phyloP scores from a whole-genome alignment of 2,888 invertebrate genomes.

The Lottia scabra region DNA sequence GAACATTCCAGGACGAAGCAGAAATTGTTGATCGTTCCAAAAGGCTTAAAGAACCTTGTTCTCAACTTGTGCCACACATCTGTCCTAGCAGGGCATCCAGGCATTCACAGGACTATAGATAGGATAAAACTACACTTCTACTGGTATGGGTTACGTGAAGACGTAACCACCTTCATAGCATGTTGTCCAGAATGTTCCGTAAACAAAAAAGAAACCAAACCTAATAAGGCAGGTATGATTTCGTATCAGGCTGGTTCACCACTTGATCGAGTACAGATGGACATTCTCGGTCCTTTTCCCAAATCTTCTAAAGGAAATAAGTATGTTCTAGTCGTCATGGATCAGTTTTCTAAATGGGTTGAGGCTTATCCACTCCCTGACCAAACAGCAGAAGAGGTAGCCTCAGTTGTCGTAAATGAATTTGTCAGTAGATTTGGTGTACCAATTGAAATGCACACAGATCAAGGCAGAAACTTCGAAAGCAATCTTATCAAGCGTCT shows the following conservation, averaged over 20 bases:
- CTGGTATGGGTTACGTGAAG: not conserved
- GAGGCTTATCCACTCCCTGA: conserved; percentile 16
- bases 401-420: conserved; percentile 17
- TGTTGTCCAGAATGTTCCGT: not conserved
- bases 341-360: conserved; percentile 16
- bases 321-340: not conserved
- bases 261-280: not conserved
- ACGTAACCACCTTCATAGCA: not conserved
- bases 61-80: not conserved
- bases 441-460: conserved; percentile 8
- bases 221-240: not conserved
- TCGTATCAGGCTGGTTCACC: not conserved
- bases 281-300: not conserved
- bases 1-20: not conserved
- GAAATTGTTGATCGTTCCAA: not conserved
- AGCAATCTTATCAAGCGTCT: conserved; percentile 7
- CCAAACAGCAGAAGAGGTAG: conserved; percentile 26
- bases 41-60: not conserved
- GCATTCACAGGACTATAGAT: not conserved
- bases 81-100: not conserved
- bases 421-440: conserved; percentile 25
- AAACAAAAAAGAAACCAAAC: not conserved
- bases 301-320: not conserved
- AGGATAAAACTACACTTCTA: not conserved
- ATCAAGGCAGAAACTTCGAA: conserved; percentile 16